Evolutionary conservation across 2,797 vertebrate genomes (phyloP).

Genomic region (Atherinosoma microstoma): DNA sequence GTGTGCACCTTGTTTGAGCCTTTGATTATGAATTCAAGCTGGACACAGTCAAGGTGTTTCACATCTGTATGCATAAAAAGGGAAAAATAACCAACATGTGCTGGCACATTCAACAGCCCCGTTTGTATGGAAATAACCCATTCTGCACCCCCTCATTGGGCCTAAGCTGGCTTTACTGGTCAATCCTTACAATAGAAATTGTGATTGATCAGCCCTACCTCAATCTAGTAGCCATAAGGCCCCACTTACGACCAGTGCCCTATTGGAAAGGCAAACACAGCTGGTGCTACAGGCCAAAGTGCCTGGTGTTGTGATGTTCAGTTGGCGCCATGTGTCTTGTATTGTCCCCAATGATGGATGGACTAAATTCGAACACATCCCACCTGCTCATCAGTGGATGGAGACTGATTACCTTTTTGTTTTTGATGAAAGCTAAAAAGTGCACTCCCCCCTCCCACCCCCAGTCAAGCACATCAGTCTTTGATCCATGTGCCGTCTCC

Average conservation of each 20-base stretch:
- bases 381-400: slow-evolving; percentile 66
- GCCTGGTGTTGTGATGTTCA: slow-evolving; percentile 49
- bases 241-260: slow-evolving; percentile 47
- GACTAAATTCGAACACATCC: slow-evolving; percentile 49
- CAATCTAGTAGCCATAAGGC: slow-evolving; percentile 70
- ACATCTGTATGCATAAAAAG: slow-evolving; percentile 1
- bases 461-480: not conserved
- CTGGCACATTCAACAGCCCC: slow-evolving; percentile 5
- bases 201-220: slow-evolving; percentile 75
- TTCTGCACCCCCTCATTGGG: not conserved
- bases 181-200: slow-evolving; percentile 68
- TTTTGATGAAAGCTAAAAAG: not conserved
- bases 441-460: too few species aligned
- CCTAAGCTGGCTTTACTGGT: slow-evolving; percentile 36
- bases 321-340: slow-evolving; percentile 57
- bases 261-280: slow-evolving; percentile 85
- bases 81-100: not conserved
- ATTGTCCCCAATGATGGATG: slow-evolving; percentile 77
- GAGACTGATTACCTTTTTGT: slow-evolving; percentile 32
- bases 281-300: slow-evolving; percentile 69
- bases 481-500: not conserved
- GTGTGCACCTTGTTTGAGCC: slow-evolving; percentile 7
- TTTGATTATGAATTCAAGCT: slow-evolving; percentile 33
- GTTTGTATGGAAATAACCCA: slow-evolving; percentile 44
- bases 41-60: slow-evolving; percentile 19